Base-by-base conservation (phyloP, 1,140 invertebrate genomes). In the Drosophila kikkawai region DNA sequence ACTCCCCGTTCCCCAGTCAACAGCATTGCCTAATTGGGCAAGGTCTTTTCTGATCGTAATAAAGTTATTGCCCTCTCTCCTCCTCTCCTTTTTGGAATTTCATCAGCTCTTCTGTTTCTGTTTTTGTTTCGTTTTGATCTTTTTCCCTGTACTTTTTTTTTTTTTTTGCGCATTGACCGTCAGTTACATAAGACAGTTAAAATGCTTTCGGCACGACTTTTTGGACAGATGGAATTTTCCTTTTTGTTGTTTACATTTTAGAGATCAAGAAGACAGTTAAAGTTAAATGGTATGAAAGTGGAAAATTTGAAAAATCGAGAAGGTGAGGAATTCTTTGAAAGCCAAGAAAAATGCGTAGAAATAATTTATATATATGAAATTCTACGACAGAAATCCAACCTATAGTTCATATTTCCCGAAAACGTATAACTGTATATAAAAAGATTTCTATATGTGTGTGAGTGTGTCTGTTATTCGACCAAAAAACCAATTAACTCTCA, bases 11-110 rank as follows among this genome's bases (percentile, higher is more conserved):
- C 19, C 34, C 47, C 29, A 26, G 19, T 41, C 32, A 59, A 41
- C 26, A 32, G 59, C 63, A 69, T 50, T 44, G 65, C 65, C 75
- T 78, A 78, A 78, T 78, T 78, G 75, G 75, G 75, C 74, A 78
- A 78, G 75, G 75, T 78, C 75, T 84, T 84, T 63, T 70, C 65
- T 66, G 82, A 81, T 64, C 75, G 75, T 78, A 78, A 78, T 78
- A 78, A 78, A 70, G 75, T 78, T 78, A 78, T 78, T 78, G 65
- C 75, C 75, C 75, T 70, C 75, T 61, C 73, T 51, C 37, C n/a
- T 39, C 34, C 19, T 39, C 37, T 36, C 50, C 42, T 74, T 53
- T 75, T 41, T 51, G 44, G 67, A 44, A 70, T 70, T 53, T 55
- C 42, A 45, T 70, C 45, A 56, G 51, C 42, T 69, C 19, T 60